These are phyloP conservation scores for Myotis findleyi DNA, from an alignment of 2,797 vertebrate genomes.

Conservation along the genomic window DNA sequence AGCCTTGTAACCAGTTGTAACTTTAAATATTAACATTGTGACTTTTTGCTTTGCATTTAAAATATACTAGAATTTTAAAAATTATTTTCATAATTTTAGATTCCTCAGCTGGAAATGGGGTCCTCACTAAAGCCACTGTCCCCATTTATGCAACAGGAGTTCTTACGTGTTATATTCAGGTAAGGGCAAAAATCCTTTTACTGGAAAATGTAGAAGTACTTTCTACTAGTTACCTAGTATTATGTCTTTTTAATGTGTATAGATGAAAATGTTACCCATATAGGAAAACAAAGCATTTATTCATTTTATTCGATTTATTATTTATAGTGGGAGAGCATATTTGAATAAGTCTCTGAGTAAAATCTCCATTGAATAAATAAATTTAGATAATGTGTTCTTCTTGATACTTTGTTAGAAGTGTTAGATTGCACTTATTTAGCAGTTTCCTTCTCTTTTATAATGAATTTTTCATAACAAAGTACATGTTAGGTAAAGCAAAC, in stretches of 20 bases:
- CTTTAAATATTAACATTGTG: constrained; percentile 54
- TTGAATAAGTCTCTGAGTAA: constrained; percentile 33
- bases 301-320: constrained; percentile 35
- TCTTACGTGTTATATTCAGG: constrained; percentile 99
- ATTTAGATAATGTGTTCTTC: neutral
- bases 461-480: constrained; percentile 10
- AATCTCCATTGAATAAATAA: constrained; percentile 17
- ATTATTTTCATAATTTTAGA: constrained; percentile 88
- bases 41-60: constrained; percentile 63
- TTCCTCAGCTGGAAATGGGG: constrained; percentile 94
- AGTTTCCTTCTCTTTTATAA: constrained; percentile 34
- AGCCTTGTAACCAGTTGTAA: constrained; percentile 27
- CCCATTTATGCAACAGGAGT: constrained; percentile 99
- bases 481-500: neutral
- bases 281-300: constrained; percentile 11
- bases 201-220: neutral
- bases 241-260: neutral
- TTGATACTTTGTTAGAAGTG: neutral
- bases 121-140: constrained; percentile 98
- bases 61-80: constrained; percentile 57
- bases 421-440: neutral
- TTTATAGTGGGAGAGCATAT: constrained; percentile 3
- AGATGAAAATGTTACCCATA: constrained; percentile 32
- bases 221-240: neutral
- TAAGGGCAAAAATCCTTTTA: constrained; percentile 78